A percentile compares a stretch with the other conserved stretches of the same genome.
phyloP scores from a whole-genome alignment of 2,888 invertebrate species.

The Blera fallax region DNA sequence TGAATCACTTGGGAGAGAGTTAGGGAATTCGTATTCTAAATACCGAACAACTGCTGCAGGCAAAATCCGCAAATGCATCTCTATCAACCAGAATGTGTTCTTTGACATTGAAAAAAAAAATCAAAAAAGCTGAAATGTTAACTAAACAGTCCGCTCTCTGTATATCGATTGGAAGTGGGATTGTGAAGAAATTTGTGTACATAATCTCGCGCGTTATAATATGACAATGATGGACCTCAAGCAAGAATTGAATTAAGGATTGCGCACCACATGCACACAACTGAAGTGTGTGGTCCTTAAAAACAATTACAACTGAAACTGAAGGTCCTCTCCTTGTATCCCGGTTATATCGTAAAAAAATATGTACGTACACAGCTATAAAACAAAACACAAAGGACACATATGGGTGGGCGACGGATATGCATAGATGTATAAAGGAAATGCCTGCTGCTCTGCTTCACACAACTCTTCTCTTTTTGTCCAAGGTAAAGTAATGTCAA shows the following conservation, averaged over 20 bases:
- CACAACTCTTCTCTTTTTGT: conserved; percentile 63
- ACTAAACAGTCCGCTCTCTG: conserved; percentile 68
- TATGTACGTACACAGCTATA: conserved; percentile 42
- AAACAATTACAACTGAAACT: conserved; percentile 42
- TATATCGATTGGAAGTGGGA: conserved; percentile 60
- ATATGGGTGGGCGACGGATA: conserved; percentile 74
- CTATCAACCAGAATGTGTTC: conserved; percentile 72
- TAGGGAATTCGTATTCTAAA: conserved; percentile 53
- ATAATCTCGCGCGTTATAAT: conserved; percentile 18
- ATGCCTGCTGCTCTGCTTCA: conserved; percentile 72
- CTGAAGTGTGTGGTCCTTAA: conserved; percentile 67
- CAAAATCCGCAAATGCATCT: conserved; percentile 72
- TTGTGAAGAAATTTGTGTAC: conserved; percentile 54
- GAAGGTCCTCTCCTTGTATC: conserved; percentile 40
- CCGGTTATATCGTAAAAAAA: conserved; percentile 9
- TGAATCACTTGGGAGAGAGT: conserved; percentile 4
- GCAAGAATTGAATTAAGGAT: conserved; percentile 66
- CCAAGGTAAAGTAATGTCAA: conserved; percentile 69
- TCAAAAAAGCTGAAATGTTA: conserved; percentile 3
- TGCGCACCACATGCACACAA: conserved; percentile 51
- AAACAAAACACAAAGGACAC: conserved; percentile 75
- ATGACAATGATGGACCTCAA: conserved; percentile 36
- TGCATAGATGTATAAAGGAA: conserved; percentile 73
- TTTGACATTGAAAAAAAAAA: conserved; percentile 43
- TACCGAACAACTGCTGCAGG: conserved; percentile 68